Evolutionary conservation across 2,113 vertebrate species (phyloP).

Genomic region (Chiloscyllium plagiosum): DNA sequence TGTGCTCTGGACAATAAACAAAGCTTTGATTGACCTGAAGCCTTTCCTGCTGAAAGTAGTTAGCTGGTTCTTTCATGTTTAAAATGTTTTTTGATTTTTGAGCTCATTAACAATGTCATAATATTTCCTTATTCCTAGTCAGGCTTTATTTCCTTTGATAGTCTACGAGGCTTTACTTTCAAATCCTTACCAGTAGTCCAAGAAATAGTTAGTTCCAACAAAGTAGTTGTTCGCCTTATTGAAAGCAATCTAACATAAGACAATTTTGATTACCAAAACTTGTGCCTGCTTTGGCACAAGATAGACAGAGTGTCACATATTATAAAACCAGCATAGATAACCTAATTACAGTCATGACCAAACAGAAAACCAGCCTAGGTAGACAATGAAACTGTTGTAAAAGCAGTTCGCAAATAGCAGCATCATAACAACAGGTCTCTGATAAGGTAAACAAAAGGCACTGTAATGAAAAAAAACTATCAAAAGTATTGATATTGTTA

Average conservation of each 20-base stretch:
- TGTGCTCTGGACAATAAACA: constrained; percentile 26
- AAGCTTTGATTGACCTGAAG: constrained; percentile 20
- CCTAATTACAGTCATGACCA: background rate
- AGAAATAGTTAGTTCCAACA: background rate
- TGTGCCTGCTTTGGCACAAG: constrained; percentile 10
- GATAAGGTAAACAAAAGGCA: background rate
- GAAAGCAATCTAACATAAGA: background rate
- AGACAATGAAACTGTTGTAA: background rate
- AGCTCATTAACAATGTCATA: background rate
- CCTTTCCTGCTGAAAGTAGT: background rate
- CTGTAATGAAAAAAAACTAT: background rate
- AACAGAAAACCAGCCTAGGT: background rate
- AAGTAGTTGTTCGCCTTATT: background rate
- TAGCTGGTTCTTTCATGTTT: background rate
- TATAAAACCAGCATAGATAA: background rate
- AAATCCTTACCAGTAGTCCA: background rate
- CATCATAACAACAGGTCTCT: background rate
- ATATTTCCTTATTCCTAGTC: background rate
- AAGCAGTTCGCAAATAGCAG: background rate
- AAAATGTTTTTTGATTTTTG: constrained; percentile 18
- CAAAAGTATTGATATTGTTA: background rate
- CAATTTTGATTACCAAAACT: background rate
- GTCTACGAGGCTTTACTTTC: background rate
- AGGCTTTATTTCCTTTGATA: background rate
- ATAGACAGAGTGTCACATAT: background rate